phyloP scores from a whole-genome alignment of 1,140 invertebrate species.

The Bombus cullumanus region DNA sequence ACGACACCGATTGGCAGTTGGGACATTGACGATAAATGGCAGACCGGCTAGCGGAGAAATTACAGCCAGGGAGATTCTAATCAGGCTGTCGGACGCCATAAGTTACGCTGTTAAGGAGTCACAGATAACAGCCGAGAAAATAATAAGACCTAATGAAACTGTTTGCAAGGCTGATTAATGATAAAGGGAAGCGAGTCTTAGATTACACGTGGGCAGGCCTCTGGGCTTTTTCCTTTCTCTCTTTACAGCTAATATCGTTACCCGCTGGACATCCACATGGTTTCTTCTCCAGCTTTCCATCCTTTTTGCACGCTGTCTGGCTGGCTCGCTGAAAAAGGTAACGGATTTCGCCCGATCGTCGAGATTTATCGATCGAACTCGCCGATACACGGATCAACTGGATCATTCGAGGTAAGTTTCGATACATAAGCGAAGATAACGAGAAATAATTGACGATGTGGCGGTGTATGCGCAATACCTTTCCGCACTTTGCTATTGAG shows the following conservation, averaged over 20 bases:
- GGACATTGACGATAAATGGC: slow-evolving; percentile 50
- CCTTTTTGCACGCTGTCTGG: background rate
- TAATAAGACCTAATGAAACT: slow-evolving; percentile 66
- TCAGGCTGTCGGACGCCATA: slow-evolving; percentile 56
- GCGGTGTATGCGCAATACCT: too few species aligned
- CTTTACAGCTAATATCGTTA: slow-evolving; percentile 2
- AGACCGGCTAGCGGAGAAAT: background rate
- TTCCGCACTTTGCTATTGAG: too few species aligned
- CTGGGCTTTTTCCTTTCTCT: slow-evolving; percentile 7
- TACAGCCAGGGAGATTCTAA: slow-evolving; percentile 47
- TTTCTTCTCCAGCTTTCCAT: background rate
- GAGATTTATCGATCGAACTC: background rate
- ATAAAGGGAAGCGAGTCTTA: slow-evolving; percentile 45
- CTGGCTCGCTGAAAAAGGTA: background rate
- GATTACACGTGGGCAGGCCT: slow-evolving; percentile 47
- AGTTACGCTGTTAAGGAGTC: slow-evolving; percentile 52
- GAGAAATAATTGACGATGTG: too few species aligned
- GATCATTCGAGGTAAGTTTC: background rate
- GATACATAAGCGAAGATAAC: too few species aligned
- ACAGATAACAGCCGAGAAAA: slow-evolving; percentile 43
- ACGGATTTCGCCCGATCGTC: background rate
- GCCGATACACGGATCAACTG: too few species aligned
- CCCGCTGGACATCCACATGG: background rate
- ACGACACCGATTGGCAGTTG: slow-evolving; percentile 36
- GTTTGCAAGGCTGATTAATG: slow-evolving; percentile 68